Evolutionary conservation across 2,888 invertebrate species (phyloP), one percentile per base, ranked within the genome.

Genomic region (Mechanitis messenoides): DNA sequence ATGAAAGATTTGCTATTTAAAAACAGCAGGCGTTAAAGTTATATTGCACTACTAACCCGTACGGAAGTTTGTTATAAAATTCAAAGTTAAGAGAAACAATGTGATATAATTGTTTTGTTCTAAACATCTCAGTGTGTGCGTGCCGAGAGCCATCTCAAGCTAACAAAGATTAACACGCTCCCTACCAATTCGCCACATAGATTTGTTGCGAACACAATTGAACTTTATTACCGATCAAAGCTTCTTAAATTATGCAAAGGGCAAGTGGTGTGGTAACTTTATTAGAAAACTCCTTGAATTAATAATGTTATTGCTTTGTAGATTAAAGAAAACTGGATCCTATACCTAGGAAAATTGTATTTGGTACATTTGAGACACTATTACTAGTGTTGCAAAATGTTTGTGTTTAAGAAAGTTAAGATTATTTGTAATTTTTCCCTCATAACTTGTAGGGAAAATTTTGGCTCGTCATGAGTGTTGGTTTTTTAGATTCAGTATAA

Each of bases 141-240:
- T 85, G 85, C 61, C 65, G 66, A 71, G 66, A 72, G 76, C 80
- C 79, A 85, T 85, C 80, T 81, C 75, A 58, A 53, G 45, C 68
- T 83, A 85, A 85, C 78, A 77, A 85, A 85, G 83, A 84, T 81
- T 78, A 78, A 84, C 64, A 66, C 62, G 65, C 71, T 56, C 69
- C 64, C 58, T 68, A 63, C 61, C 67, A 69, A 70, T 74, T 74
- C 68, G 69, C 69, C 70, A 76, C 81, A 80, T 84, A 82, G 83
- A 84, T 84, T 83, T 82, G 79, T 82, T 68, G 71, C 72, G 62
- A 58, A 68, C 68, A 46, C 53, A 60, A 69, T 72, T 69, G 61
- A 61, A 67, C 72, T 81, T 81, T 82, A 81, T 77, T 69, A 74
- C 71, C 76, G 75, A 74, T 79, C 80, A 77, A 74, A 78, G 70